Evolutionary conservation across 2,888 invertebrate genomes (phyloP), one percentile per base, ranked within the genome.

Genomic region (Sphaerophoria taeniata): DNA sequence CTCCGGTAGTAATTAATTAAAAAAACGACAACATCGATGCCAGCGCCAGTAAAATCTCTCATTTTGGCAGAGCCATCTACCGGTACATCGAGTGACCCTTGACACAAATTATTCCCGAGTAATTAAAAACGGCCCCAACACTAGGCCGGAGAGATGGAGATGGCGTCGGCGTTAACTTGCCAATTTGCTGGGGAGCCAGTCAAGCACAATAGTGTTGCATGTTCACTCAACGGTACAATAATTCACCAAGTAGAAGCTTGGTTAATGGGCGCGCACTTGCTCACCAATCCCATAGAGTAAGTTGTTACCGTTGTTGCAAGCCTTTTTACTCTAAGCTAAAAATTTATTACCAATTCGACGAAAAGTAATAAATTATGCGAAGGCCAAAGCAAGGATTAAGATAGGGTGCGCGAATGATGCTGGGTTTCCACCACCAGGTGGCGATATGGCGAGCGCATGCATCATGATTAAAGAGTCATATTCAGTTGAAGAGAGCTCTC

Each of bases 311-410:
- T 81, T 81, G 81, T 63, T 85, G 84, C n/a, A n/a, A n/a, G n/a
- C 75, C 24, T 24, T 24, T 24, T 24, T 24, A 2, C 24, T 80
- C 80, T 80, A 61, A 72, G 70, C 73, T 73, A 69, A 12, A 81
- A 65, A 85, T 85, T 85, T 81, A 85, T 85, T 76, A 77, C 85
- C 85, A 85, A 85, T 85, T 85, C 81, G 73, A 81, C 81, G 73
- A 81, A 85, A 77, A 70, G 85, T 73, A 76, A 81, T 85, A 81
- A 85, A 85, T 81, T 81, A 85, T 73, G 76, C 85, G 85, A 81
- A 85, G 85, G 85, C 85, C 85, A 81, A 76, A 81, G 65, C 67
- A 82, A 82, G 65, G 56, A 51, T 39, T 6, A 43, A 43, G 43
- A 12, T 11, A 43, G 43, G 43, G 71, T 31, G 36, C 56, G 39